These are phyloP conservation scores for Polypterus bichir DNA, from an alignment of 2,113 vertebrate genomes.

Conservation along the genomic window DNA sequence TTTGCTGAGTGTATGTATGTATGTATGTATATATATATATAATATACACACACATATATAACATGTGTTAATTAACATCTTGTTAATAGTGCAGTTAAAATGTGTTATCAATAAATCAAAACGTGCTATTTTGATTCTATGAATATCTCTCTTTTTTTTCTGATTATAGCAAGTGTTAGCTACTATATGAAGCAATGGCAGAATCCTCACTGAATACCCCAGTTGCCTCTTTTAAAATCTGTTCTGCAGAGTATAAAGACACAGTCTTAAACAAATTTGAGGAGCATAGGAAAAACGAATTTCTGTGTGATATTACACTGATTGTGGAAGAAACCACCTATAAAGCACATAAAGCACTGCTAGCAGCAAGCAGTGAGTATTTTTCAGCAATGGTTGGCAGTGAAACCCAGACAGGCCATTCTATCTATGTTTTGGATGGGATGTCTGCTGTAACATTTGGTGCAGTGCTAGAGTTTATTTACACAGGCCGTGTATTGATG, in stretches of 20 bases:
- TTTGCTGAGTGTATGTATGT: too few relatives aligned
- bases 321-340: conserved; percentile 79
- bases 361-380: conserved; percentile 91
- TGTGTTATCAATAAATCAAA: too few relatives aligned
- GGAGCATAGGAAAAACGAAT: conserved; percentile 65
- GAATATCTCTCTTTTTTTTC: too few relatives aligned
- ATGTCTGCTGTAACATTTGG: conserved; percentile 66
- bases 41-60: too few relatives aligned
- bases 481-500: conserved; percentile 68
- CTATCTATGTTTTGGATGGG: conserved; percentile 66
- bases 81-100: too few relatives aligned
- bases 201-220: conserved; percentile 14
- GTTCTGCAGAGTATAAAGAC: conserved; percentile 67
- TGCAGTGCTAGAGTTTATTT: conserved; percentile 80
- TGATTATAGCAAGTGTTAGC: too few relatives aligned
- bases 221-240: conserved; percentile 39
- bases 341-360: conserved; percentile 82
- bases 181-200: conserved; percentile 44
- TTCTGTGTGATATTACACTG: conserved; percentile 84
- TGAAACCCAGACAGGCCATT: conserved; percentile 52
- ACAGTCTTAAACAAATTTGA: conserved; percentile 70
- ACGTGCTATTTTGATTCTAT: too few relatives aligned
- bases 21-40: too few relatives aligned
- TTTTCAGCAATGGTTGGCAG: conserved; percentile 82
- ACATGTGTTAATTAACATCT: too few relatives aligned